Evolutionary conservation across 2,797 vertebrate species (phyloP).

Genomic region (Eurystomus glaucurus): DNA sequence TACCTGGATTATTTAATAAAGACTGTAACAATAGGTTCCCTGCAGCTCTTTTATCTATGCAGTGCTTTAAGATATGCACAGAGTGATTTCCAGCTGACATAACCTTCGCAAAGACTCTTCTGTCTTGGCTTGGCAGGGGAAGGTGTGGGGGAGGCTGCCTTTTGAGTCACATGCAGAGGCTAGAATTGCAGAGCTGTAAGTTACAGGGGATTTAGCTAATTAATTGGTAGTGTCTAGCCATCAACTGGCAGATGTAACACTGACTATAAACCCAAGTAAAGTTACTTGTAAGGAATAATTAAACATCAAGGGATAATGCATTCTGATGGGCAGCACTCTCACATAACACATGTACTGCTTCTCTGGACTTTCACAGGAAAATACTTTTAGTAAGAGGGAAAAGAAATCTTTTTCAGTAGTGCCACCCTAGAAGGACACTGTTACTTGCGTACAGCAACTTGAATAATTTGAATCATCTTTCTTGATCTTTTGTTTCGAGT

Average conservation of each 20-base stretch:
- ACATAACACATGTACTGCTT: neutral
- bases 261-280: constrained; percentile 21
- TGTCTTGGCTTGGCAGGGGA: neutral
- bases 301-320: constrained; percentile 18
- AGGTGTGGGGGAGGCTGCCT: constrained; percentile 11
- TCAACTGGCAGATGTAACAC: constrained; percentile 44
- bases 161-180: neutral
- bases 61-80: constrained; percentile 31
- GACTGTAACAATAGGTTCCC: constrained; percentile 50
- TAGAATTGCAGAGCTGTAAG: constrained; percentile 28
- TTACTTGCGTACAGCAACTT: neutral
- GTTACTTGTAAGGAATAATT: constrained; percentile 30
- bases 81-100: constrained; percentile 62
- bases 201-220: constrained; percentile 67
- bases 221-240: constrained; percentile 59
- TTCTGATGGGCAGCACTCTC: neutral
- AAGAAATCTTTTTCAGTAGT: neutral
- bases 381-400: neutral
- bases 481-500: constrained; percentile 11
- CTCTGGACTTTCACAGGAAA: neutral
- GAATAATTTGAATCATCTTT: neutral
- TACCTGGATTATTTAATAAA: constrained; percentile 69
- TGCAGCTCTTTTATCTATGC: constrained; percentile 24
- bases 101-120: constrained; percentile 34
- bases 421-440: neutral